Conservation (phyloP, 2,113 vertebrate species). For the Cisticola juncidis region DNA sequence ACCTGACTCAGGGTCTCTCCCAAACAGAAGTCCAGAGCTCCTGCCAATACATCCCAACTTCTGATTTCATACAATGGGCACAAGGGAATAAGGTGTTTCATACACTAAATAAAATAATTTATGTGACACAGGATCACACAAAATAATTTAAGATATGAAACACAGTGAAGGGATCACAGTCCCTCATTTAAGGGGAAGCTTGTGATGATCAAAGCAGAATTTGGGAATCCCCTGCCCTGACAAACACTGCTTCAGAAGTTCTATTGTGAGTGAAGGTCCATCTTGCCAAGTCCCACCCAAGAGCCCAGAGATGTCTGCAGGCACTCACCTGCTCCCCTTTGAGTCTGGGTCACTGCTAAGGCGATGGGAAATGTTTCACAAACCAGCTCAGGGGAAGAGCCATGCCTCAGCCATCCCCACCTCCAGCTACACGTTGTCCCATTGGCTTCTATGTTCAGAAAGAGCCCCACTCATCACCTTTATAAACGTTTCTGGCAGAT, state of each 20-base stretch:
- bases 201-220: neutral
- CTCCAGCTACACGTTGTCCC: neutral
- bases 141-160: fast-evolving
- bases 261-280: neutral
- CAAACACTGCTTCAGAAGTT: fast-evolving
- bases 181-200: fast-evolving
- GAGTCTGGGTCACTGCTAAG: neutral
- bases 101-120: neutral
- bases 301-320: neutral
- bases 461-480: neutral
- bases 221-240: neutral
- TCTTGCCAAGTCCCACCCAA: neutral
- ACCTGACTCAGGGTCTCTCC: neutral
- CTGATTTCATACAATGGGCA: neutral
- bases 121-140: fast-evolving
- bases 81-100: neutral
- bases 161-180: neutral
- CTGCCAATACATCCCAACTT: neutral
- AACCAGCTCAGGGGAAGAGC: neutral
- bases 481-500: neutral
- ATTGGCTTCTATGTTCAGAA: neutral
- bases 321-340: neutral
- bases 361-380: neutral
- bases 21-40: neutral
- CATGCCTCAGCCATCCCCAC: fast-evolving